A percentile compares a stretch with the other conserved stretches of the same genome.
Conservation (phyloP, 2,797 vertebrate genomes). For the Sardinella longiceps region DNA sequence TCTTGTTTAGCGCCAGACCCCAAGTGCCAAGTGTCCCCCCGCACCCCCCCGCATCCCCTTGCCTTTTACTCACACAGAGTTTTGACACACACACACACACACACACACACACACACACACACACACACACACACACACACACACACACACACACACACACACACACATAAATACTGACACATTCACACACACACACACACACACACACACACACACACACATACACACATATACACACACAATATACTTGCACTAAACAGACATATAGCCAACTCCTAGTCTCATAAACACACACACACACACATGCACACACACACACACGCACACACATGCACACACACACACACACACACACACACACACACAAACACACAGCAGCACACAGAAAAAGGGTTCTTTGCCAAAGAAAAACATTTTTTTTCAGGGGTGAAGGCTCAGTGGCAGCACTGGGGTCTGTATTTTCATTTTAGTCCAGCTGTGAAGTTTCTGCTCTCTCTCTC, state of each 20-base stretch:
- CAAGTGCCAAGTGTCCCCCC: constrained; percentile 39
- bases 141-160: neutral
- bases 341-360: neutral
- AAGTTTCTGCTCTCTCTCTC: constrained; percentile 2
- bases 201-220: neutral
- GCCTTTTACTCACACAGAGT: constrained; percentile 38
- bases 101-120: constrained; percentile 8
- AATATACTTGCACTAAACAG: neutral
- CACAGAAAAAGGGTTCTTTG: neutral
- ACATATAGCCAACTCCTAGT: neutral
- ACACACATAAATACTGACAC: no score
- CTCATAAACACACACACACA: neutral
- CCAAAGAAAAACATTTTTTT: constrained; percentile 8
- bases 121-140: neutral
- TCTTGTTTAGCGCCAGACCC: constrained; percentile 63
- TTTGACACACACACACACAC: constrained; percentile 7
- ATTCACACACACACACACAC: neutral
- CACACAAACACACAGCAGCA: neutral
- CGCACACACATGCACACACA: neutral
- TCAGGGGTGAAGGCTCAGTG: neutral
- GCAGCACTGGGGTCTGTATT: neutral
- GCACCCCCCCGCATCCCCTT: constrained; percentile 8
- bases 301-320: constrained; percentile 5
- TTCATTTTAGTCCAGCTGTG: constrained; percentile 18
- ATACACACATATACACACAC: neutral